Base-by-base conservation (phyloP, 2,113 vertebrate genomes). In the Myocastor coypus region DNA sequence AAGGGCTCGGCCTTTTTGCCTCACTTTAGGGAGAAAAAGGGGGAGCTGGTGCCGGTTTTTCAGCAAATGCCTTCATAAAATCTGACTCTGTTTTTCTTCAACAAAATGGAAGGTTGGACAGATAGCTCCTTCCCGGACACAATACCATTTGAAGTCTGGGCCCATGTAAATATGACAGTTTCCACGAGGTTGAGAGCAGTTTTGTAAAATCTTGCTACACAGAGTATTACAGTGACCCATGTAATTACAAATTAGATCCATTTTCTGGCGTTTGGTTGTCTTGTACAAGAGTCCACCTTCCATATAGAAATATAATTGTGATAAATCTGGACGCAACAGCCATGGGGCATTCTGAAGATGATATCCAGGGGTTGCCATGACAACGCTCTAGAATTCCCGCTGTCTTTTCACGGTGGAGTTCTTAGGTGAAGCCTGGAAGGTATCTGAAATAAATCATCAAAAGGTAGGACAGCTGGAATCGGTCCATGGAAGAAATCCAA, bases 291-390 rank as follows among this genome's bases (percentile, higher is more conserved):
- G 88, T 87, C 91, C 93, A 89, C 96, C 96, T 93, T 92, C 94
- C 73, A 85, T 89, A 90, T 63, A 92, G 82, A 90, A 96, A 95
- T 87, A 83, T 93, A 97, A 97, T 85, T 92, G 96, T 96, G 97
- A 97, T 92, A 94, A 97, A 97, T 96, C 95, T 94, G 89, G 84
- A 96, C 93, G 93, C 95, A 78, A 69, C 77, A 94, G 92, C 95
- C 92, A 95, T 73, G 78, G 95, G 89, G 77, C 95, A 97, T 93
- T 94, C 87, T 86, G 84, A 94, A 96, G 93, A 94, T 88, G 96
- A 75, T 96, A 89, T 93, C 96, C 92, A 90, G 89, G 90, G 92
- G 97, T 97, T 98, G 94, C 97, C 95, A 97, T 97, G 94, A 97
- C 96, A 97, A 96, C 96, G 73, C 83, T 68, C 95, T 95, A 90